These are phyloP conservation scores for Vulpes lagopus DNA, from an alignment of 2,113 vertebrate genomes.

Conservation along the genomic window DNA sequence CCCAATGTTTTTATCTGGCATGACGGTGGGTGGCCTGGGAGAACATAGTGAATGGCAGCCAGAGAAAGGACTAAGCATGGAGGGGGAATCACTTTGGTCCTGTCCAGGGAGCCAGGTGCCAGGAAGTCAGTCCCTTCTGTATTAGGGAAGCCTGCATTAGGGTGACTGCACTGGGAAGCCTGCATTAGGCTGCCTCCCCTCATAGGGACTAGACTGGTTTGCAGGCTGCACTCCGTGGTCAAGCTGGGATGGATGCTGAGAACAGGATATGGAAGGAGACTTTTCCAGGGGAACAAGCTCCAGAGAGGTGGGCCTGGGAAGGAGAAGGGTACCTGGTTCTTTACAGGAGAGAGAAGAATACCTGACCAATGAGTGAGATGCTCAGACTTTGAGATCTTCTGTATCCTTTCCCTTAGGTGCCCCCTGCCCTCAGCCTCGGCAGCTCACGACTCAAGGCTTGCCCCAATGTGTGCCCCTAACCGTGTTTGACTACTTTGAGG, in stretches of 20 bases:
- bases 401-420: slow-evolving; percentile 85
- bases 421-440: slow-evolving; percentile 92
- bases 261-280: neutral
- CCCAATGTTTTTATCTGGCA: slow-evolving; percentile 90
- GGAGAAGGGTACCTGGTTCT: neutral
- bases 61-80: neutral
- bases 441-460: slow-evolving; percentile 88
- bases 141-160: neutral
- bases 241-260: neutral
- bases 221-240: neutral
- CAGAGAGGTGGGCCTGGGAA: neutral
- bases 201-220: too few species aligned
- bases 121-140: neutral
- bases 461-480: slow-evolving; percentile 89
- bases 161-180: neutral
- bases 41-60: neutral
- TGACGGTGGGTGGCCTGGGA: slow-evolving; percentile 85
- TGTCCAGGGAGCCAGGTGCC: neutral
- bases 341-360: neutral
- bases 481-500: slow-evolving; percentile 92
- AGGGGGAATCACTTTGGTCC: neutral
- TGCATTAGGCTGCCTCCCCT: neutral
- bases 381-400: neutral
- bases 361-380: neutral
- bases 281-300: neutral